phyloP scores from a whole-genome alignment of 2,888 invertebrate genomes.

The Ferdinandea cuprea region DNA sequence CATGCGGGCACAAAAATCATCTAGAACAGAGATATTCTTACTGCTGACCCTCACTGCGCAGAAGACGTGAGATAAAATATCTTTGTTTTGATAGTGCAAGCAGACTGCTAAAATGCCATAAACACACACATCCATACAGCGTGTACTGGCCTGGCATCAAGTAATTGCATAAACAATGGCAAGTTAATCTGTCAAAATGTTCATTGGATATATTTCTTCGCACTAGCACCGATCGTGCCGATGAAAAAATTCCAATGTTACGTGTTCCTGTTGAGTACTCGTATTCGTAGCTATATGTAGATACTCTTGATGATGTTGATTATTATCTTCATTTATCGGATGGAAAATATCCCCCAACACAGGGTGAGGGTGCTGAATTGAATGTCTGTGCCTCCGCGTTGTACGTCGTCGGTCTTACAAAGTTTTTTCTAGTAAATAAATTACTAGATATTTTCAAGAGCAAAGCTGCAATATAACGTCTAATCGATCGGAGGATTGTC shows the following conservation, averaged over 20 bases:
- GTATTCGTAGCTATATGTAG: too few species aligned
- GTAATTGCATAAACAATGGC: conserved; percentile 72
- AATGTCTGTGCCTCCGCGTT: conserved; percentile 36
- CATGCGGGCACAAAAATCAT: conserved; percentile 11
- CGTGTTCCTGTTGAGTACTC: too few species aligned
- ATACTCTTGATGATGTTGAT: conserved; percentile 2
- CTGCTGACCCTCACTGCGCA: conserved; percentile 38
- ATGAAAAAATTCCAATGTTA: neutral
- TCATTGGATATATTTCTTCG: conserved; percentile 50
- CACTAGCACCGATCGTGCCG: conserved; percentile 24
- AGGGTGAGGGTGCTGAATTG: conserved; percentile 21
- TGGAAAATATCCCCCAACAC: neutral
- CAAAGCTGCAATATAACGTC: conserved; percentile 46
- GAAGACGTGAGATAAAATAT: conserved; percentile 59
- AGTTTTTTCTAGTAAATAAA: conserved; percentile 60
- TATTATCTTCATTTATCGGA: neutral
- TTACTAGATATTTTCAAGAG: conserved; percentile 49
- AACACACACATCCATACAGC: conserved; percentile 43
- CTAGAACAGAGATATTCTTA: neutral
- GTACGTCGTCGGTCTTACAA: conserved; percentile 38
- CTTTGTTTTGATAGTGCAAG: conserved; percentile 65
- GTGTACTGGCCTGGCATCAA: conserved; percentile 42
- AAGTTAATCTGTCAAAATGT: conserved; percentile 71
- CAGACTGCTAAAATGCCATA: conserved; percentile 59
- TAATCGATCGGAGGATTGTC: conserved; percentile 43